Base-by-base conservation (phyloP, 2,113 vertebrate genomes). In the Cranoglanis bouderius region DNA sequence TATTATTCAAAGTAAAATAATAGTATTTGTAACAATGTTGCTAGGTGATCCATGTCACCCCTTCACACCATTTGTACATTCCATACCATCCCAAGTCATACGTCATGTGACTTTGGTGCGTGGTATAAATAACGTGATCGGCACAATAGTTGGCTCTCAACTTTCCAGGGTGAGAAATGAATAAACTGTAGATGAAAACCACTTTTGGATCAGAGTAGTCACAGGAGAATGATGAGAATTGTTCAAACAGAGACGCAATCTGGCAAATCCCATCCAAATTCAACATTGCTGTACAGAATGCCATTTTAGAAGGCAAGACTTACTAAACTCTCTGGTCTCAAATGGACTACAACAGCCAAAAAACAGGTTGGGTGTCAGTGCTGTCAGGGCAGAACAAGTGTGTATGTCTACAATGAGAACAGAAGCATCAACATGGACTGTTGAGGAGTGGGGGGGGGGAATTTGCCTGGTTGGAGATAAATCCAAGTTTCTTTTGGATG, bases 181-280 rank as follows among this genome's bases (percentile, higher is more conserved):
- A 82, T 38, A 38, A 82, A 83, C 14, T 81, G 16, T 80, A 81
- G 16, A 82, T 26, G 19, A 35, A 82, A 82, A 82, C 2, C 81
- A 40, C 78, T 21, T 26, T 82, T 59, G 81, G 81, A 82, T 59
- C 18, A 6, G 53, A 59, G 32, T 82, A 10, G 3, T 38, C 8
- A 59, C 19, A 38, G 16, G 8, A 82, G 81, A 82, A 82, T 57
- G 53, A 19, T 59, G 49, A 18, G 49, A 81, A 55, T 55, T 55
- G 81, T 59, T 40, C 53, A 82, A 59, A 38, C 26, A 32, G 9
- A 82, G 51, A 35, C 81, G 40, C 55, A 83, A 40, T 40, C 53
- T 29, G 81, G 19, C 80, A 83, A 83, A 83, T 46, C 82, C 4
- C 35, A 63, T 84, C 38, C 57, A 84, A 46, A 63, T 63, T 84